Evolutionary conservation across 2,797 vertebrate species (phyloP), one percentile per base, ranked within the genome.

Genomic region (Squalus acanthias): DNA sequence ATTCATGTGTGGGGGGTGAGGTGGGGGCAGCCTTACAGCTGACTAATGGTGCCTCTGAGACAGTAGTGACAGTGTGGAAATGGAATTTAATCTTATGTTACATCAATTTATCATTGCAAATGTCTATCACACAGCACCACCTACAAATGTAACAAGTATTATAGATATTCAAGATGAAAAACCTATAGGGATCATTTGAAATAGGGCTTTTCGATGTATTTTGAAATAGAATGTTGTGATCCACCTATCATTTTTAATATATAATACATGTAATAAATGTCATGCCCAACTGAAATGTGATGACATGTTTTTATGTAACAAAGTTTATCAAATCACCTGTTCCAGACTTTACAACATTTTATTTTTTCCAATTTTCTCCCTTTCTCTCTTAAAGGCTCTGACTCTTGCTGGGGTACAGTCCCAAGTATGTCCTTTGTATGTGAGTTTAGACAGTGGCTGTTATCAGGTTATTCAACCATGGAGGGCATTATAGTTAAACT

Each of bases 221-320:
- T 93, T 67, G n/a, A 93, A 93, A 93, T 69, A 69, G 57, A 93
- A 67, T 69, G 8, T 93, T 24, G 91, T 93, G 20, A 93, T 9
- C 65, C 1, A 69, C 20, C 91, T 93, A 69, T 93, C 15, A 67
- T 69, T 93, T 93, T 67, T 46, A 93, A 46, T 8, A 24, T 46
- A 82, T 82, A 65, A 60, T 60, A 91, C 4, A n/a, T 20, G 17
- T n/a, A 39, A 22, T 46, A 53, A 67, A 67, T 39, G 63, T n/a
- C n/a, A 46, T 24, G n/a, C 17, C 63, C 17, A 7, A 93, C 91
- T 69, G n/a, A 63, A 93, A 67, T 24, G 33, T 69, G n/a, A 24
- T 69, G n/a, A 67, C 20, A 93, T 46, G n/a, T 20, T 93, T 93
- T 69, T 69, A 93, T 93, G 63, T 46, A 20, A 26, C 63, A 69